These are phyloP conservation scores for Hydractinia echinata DNA, from an alignment of 30 jellyfish, hydroid and myxozoan species.

Conservation along the genomic window DNA sequence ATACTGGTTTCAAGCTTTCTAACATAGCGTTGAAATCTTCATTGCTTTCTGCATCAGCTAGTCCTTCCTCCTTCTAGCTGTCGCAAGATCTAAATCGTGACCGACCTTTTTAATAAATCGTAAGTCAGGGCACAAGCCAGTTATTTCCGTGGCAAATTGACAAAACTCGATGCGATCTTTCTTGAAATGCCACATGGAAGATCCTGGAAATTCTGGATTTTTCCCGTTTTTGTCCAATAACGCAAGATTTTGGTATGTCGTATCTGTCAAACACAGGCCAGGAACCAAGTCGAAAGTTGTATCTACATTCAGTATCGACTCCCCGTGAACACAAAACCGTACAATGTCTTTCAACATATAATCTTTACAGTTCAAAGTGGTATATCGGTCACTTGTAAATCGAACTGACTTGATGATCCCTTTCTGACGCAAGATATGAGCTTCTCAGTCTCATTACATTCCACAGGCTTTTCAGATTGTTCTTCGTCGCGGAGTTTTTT, in stretches of 20 bases:
- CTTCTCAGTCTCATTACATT: no score
- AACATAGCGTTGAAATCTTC: background rate
- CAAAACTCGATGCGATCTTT: constrained; percentile 29
- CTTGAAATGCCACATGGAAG: constrained; percentile 27
- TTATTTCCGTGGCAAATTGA: constrained; percentile 33
- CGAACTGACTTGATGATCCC: constrained; percentile 5
- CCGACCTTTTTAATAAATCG: constrained; percentile 34
- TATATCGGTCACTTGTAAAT: constrained; percentile 22
- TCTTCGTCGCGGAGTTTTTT: no score
- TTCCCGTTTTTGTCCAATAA: constrained; percentile 19
- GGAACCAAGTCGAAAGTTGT: constrained; percentile 38
- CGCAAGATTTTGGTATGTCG: constrained; percentile 35
- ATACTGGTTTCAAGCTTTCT: constrained; percentile 9
- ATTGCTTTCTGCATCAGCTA: constrained; percentile 14
- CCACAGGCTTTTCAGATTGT: no score
- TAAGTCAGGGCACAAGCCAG: constrained; percentile 20
- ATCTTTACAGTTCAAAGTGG: constrained; percentile 20
- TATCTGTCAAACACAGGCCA: constrained; percentile 43
- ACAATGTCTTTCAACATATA: constrained; percentile 34
- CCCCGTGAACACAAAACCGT: constrained; percentile 38
- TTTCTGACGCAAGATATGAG: no score
- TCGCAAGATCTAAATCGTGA: constrained; percentile 50
- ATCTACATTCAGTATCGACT: constrained; percentile 36
- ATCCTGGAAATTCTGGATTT: constrained; percentile 10
- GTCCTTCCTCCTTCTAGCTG: constrained; percentile 22